Evolutionary conservation across 30 jellyfish, hydroid and myxozoan genomes (phyloP).

Genomic region (Pseudorhiza aurosa): DNA sequence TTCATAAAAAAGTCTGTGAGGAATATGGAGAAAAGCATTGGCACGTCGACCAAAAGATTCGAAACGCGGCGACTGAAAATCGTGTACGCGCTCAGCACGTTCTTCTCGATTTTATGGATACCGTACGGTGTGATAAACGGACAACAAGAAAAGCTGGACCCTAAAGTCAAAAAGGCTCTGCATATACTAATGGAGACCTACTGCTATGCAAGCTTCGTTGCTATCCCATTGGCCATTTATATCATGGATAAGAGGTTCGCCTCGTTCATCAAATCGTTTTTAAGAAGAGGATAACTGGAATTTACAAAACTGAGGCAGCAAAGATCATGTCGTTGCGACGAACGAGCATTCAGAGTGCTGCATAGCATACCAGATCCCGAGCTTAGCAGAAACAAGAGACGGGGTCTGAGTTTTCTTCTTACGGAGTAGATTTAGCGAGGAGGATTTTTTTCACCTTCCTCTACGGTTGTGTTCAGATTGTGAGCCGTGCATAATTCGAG

Average conservation of each 20-base stretch:
- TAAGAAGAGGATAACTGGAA: background rate
- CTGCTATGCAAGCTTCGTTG: slow-evolving; percentile 40
- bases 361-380: too few relatives aligned
- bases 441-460: too few relatives aligned
- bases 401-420: too few relatives aligned
- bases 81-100: background rate
- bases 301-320: too few relatives aligned
- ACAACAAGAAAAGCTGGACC: background rate
- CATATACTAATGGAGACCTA: background rate
- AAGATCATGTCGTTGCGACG: too few relatives aligned
- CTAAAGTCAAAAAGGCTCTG: background rate
- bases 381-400: too few relatives aligned
- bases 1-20: background rate
- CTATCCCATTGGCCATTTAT: slow-evolving; percentile 19
- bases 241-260: slow-evolving; percentile 51
- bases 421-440: too few relatives aligned
- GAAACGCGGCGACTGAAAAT: slow-evolving; percentile 44
- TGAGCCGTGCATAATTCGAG: too few relatives aligned
- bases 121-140: slow-evolving; percentile 58
- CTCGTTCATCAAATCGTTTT: background rate
- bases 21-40: background rate
- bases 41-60: background rate
- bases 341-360: too few relatives aligned
- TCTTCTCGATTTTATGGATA: slow-evolving; percentile 40
- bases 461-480: too few relatives aligned